Percentiles rank a stretch among this genome's conserved stretches.
These are phyloP conservation scores for Artemisiospiza belli DNA, from an alignment of 2,113 vertebrate genomes.

Conservation along the genomic window DNA sequence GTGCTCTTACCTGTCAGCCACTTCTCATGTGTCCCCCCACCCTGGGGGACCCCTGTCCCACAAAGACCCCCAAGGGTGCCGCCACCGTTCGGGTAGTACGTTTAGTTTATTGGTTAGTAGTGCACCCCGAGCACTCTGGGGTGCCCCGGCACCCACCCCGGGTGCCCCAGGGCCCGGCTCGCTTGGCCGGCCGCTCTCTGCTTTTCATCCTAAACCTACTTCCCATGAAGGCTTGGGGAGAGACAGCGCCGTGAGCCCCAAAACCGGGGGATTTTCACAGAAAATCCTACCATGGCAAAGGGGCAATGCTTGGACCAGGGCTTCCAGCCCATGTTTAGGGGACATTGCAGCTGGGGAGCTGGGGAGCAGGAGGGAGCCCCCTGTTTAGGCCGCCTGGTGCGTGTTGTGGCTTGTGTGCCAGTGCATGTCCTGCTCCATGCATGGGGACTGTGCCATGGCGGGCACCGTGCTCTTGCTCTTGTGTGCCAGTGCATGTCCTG, in stretches of 20 bases:
- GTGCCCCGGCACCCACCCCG: not conserved
- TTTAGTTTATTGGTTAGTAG: slow-evolving; percentile 68
- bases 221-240: not conserved
- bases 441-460: no score
- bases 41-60: not conserved
- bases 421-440: no score
- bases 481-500: not conserved
- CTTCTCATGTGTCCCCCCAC: not conserved
- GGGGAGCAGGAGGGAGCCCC: not conserved
- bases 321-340: not conserved
- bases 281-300: not conserved
- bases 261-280: not conserved
- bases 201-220: slow-evolving; percentile 1
- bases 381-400: rapidly evolving
- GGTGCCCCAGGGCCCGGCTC: not conserved
- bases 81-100: not conserved
- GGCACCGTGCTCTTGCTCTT: no score
- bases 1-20: not conserved
- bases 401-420: not conserved
- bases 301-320: not conserved
- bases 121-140: not conserved
- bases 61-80: not conserved
- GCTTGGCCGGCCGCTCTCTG: rapidly evolving
- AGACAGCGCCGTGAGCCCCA: rapidly evolving
- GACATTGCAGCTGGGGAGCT: not conserved